A percentile compares a stretch with the other conserved stretches of the same genome.
These are phyloP conservation scores for Planiliza haematocheilus DNA, from an alignment of 2,113 vertebrate species.

Conservation along the genomic window DNA sequence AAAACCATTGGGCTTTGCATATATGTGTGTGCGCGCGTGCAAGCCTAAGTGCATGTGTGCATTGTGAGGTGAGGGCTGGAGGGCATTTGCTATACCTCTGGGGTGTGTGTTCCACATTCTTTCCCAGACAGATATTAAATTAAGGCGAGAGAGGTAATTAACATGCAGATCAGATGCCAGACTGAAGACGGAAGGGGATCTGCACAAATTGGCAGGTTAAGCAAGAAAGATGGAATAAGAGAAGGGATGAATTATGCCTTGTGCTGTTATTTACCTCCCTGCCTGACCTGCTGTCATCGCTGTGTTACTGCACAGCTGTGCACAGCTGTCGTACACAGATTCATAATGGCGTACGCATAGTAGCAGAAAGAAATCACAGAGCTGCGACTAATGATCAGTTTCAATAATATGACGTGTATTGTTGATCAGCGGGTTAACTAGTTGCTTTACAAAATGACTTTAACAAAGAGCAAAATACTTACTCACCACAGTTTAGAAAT, in stretches of 20 bases:
- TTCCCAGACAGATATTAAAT: slow-evolving; percentile 68
- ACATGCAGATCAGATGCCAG: slow-evolving; percentile 75
- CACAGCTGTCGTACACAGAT: slow-evolving; percentile 8
- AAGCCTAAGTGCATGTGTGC: slow-evolving; percentile 18
- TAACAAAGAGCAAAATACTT: background rate
- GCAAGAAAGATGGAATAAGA: slow-evolving; percentile 8
- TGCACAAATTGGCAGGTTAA: slow-evolving; percentile 39
- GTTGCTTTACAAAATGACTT: background rate
- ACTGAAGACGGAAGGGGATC: slow-evolving; percentile 42
- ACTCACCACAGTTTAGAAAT: too few relatives aligned
- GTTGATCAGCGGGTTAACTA: background rate
- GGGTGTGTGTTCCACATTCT: slow-evolving; percentile 55
- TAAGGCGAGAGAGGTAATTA: slow-evolving; percentile 70
- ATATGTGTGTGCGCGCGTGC: slow-evolving; percentile 4
- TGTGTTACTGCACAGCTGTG: slow-evolving; percentile 32
- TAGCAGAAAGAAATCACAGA: background rate
- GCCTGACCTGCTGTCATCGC: slow-evolving; percentile 47
- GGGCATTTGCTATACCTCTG: slow-evolving; percentile 44
- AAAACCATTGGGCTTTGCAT: slow-evolving; percentile 14
- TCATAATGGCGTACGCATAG: background rate
- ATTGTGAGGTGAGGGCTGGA: slow-evolving; percentile 22
- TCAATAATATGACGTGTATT: background rate
- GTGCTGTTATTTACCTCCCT: slow-evolving; percentile 48
- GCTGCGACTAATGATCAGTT: background rate
- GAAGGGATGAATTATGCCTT: slow-evolving; percentile 23